Conservation (phyloP, 2,113 vertebrate genomes). For the Todiramphus saurophagus region DNA sequence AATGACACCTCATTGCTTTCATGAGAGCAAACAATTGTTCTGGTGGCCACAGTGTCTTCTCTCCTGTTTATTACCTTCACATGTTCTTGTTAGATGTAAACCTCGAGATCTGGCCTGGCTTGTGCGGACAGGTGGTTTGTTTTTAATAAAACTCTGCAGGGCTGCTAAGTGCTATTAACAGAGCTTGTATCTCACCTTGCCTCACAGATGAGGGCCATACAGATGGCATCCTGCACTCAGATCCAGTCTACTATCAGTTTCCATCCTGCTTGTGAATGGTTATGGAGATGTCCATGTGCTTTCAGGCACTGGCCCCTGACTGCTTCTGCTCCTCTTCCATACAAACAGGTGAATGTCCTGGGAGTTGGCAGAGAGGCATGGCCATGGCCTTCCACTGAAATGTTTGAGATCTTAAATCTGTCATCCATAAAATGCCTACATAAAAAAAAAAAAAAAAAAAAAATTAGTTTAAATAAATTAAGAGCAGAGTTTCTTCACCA, state of each 20-base stretch:
- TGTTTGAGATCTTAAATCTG: not conserved
- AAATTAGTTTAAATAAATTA: not conserved
- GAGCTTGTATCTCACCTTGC: not conserved
- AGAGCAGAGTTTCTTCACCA: not conserved
- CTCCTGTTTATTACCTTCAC: not conserved
- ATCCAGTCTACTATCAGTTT: not conserved
- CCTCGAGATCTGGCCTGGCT: not conserved
- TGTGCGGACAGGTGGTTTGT: not conserved
- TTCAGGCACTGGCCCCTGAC: rapidly evolving
- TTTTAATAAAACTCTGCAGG: not conserved
- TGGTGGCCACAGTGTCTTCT: not conserved
- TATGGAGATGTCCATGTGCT: not conserved
- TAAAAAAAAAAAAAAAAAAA: constrained; percentile 1
- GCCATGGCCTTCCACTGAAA: not conserved
- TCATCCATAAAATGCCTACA: not conserved
- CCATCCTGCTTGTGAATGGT: not conserved
- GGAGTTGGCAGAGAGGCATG: rapidly evolving
- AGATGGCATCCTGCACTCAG: rapidly evolving
- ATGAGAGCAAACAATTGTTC: not conserved
- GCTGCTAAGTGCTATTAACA: not conserved
- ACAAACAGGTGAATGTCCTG: not conserved
- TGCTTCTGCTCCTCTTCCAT: rapidly evolving
- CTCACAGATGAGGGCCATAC: not conserved
- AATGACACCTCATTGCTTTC: not conserved
- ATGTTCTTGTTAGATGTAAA: not conserved